Base-by-base conservation (phyloP, 2,888 invertebrate genomes). In the Pinctada fucata region DNA sequence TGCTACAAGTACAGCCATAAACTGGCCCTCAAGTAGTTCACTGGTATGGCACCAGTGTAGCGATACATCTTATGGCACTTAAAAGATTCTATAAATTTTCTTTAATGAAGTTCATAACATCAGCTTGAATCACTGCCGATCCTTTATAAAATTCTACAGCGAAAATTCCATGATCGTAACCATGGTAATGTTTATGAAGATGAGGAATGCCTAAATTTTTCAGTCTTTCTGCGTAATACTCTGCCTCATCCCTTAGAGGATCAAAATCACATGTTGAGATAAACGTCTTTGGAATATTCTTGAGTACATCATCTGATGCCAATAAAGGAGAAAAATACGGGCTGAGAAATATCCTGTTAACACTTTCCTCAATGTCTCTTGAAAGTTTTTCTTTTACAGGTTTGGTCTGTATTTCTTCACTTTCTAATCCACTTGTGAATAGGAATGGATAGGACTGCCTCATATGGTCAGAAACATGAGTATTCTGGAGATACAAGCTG, bases 391-490 rank as follows among this genome's bases (percentile, higher is more conserved):
- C 8, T 13, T 65, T 13, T 31, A 16, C 8, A 47, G 75, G 3
- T n/a, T 2, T 31, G 10, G 3, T 31, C 2, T n/a, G 31, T 31
- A 31, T 31, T 31, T 31, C 31, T 31, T 31, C 31, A 31, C 31
- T 31, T 1, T 73, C 5, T n/a, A 10, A n/a, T 5, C 8, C 48
- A 48, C 68, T 50, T 67, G 2, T 50, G 0, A 6, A 13, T 47
- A 45, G 50, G 47, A 51, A 13, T 8, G 16, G 13, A 63, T 74
- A n/a, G 90, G 78, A 67, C 87, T 87, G 0, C 89, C 82, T 16
- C 80, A 76, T 4, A 91, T 89, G n/a, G 91, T 80, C 50, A 83
- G 70, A 6, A 52, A 76, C 75, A 70, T 84, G 81, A 1, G 45
- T 66, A 66, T 84, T 81, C 52, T 47, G 47, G 6, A 68, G 1